Base-by-base conservation (phyloP, 2,888 invertebrate genomes). In the Laspeyria flexula region DNA sequence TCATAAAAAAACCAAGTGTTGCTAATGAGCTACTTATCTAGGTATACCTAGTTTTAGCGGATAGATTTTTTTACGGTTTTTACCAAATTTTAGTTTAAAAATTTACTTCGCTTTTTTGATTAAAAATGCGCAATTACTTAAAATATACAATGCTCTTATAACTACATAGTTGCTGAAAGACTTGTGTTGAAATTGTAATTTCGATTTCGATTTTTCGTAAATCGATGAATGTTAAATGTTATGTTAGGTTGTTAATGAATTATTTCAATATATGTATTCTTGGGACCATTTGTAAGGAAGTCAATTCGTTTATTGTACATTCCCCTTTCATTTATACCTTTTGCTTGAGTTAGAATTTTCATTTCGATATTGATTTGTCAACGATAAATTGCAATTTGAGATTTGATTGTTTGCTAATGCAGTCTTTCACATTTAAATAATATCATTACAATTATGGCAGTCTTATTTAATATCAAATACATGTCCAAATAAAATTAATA, bases 1-100 rank as follows among this genome's bases (percentile, higher is more conserved):
- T 80, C 70, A 68, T 65, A 56, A 68, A 71, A 79, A 82, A 69
- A 58, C 61, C 70, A 67, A 64, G 73, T 79, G 76, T 78, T 55
- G 41, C 77, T 65, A 78, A 84, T 77, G 56, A 64, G 54, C 53
- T 68, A 58, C 60, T 61, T 64, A 50, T 55, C 57, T 70, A 69
- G 60, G 62, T 68, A 65, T 61, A n/a, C n/a, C n/a, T n/a, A 58
- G 56, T 63, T 72, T 56, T 46, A 46, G 52, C 47, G 43, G 44
- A 51, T 49, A 50, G 53, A 57, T 49, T 60, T 52, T 61, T 65
- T 55, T 58, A 55, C 60, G 63, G 48, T 47, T 55, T 58, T 53
- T 52, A 11, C 29, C 29, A 55, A 58, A 54, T 45, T 60, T 63
- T 38, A 52, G 57, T 40, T 53, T 53, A 49, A 39, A 65, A 60